Conservation (phyloP, 2,797 vertebrate species). For the Gymnopithys bicolor region DNA sequence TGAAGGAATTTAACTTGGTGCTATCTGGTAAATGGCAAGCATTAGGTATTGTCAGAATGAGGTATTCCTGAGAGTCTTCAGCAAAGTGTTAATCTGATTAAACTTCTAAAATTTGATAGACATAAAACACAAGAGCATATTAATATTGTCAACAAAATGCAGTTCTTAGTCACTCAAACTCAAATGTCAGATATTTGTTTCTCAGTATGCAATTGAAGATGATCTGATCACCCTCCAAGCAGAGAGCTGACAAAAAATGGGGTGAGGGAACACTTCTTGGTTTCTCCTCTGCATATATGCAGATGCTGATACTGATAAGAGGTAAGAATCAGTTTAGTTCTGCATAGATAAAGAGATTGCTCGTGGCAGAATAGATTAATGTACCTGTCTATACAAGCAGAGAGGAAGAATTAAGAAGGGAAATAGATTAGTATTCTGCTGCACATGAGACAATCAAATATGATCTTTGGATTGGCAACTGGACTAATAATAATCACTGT, state of each 20-base stretch:
- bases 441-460: background rate
- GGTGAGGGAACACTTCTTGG: background rate
- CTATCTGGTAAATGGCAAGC: background rate
- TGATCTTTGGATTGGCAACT: constrained; percentile 18
- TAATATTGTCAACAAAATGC: constrained; percentile 32
- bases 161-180: constrained; percentile 10
- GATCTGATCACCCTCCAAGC: constrained; percentile 30
- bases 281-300: constrained; percentile 1
- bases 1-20: background rate
- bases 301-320: constrained; percentile 17
- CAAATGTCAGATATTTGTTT: constrained; percentile 36
- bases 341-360: constrained; percentile 40
- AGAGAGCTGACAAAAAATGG: constrained; percentile 31
- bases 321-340: constrained; percentile 24
- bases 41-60: background rate
- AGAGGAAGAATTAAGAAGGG: constrained; percentile 34
- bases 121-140: background rate
- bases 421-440: constrained; percentile 38
- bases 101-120: background rate
- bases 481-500: constrained; percentile 28
- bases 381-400: constrained; percentile 30
- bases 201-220: constrained; percentile 41
- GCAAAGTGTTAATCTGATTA: background rate
- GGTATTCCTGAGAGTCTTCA: background rate
- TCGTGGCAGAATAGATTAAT: background rate